phyloP scores from a whole-genome alignment of 2,888 invertebrate species.

The Adelphocoris suturalis region DNA sequence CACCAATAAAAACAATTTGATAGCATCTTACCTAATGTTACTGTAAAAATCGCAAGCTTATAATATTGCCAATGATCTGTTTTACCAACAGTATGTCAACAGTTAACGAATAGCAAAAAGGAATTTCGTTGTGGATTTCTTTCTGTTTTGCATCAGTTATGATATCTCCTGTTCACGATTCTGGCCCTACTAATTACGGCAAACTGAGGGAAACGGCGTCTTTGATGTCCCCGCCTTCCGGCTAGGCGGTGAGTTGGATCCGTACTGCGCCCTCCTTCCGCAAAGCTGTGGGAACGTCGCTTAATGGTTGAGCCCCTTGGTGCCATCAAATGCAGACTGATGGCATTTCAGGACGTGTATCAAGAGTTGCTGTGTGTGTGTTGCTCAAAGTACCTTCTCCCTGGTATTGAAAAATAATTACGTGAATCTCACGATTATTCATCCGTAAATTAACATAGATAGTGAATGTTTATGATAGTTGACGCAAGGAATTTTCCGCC shows the following conservation, averaged over 20 bases:
- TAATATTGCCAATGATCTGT: too few species aligned
- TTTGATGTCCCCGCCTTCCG: conserved; percentile 14
- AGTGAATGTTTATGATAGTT: too few species aligned
- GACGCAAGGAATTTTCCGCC: too few species aligned
- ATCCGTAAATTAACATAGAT: too few species aligned
- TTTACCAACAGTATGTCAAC: too few species aligned
- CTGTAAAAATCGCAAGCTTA: too few species aligned
- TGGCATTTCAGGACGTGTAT: not conserved
- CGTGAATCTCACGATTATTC: too few species aligned
- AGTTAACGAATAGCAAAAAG: too few species aligned
- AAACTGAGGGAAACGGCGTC: not conserved
- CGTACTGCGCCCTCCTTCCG: not conserved
- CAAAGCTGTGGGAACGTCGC: not conserved
- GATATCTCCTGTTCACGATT: not conserved
- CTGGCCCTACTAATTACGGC: not conserved
- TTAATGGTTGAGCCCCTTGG: not conserved
- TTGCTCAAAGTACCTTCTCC: too few species aligned
- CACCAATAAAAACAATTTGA: too few species aligned
- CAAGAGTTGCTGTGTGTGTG: not conserved
- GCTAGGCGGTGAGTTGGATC: not conserved
- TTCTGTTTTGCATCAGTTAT: not conserved
- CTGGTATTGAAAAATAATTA: too few species aligned
- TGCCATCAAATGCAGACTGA: not conserved
- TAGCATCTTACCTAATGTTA: too few species aligned
- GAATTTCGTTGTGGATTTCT: not conserved